A percentile compares a stretch with the other conserved stretches of the same genome.
These are phyloP conservation scores for Tautogolabrus adspersus DNA, from an alignment of 2,113 vertebrate genomes.

Conservation along the genomic window DNA sequence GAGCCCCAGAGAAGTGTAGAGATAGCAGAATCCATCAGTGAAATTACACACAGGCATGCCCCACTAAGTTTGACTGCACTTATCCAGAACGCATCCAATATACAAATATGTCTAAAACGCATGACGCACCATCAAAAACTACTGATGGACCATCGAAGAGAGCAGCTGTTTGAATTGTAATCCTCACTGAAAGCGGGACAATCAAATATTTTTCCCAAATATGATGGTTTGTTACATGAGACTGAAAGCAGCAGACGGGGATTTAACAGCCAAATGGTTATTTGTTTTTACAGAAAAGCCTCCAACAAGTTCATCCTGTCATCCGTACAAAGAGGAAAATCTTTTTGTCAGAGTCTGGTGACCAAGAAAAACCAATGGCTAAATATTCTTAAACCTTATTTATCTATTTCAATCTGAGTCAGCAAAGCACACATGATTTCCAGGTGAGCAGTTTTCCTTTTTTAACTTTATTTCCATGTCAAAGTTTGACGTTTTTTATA, in stretches of 20 bases:
- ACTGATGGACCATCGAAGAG: not conserved
- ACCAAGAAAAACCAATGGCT: too few species aligned
- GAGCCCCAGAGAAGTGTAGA: slow-evolving; percentile 42
- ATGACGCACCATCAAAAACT: not conserved
- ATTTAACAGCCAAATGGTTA: slow-evolving; percentile 43
- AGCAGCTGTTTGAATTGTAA: slow-evolving; percentile 68
- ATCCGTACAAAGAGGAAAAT: slow-evolving; percentile 1
- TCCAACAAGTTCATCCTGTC: not conserved
- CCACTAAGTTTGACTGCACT: slow-evolving; percentile 65
- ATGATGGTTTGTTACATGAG: slow-evolving; percentile 50
- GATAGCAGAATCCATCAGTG: slow-evolving; percentile 65
- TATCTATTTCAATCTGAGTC: too few species aligned
- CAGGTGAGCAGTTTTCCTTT: too few species aligned
- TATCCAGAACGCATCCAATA: slow-evolving; percentile 59
- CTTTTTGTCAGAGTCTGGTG: not conserved
- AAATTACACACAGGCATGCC: slow-evolving; percentile 60
- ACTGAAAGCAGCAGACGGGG: slow-evolving; percentile 49
- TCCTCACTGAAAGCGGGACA: slow-evolving; percentile 50
- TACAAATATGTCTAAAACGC: slow-evolving; percentile 36
- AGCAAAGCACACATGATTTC: too few species aligned
- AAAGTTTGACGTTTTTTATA: too few species aligned
- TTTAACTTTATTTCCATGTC: too few species aligned
- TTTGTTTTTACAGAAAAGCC: slow-evolving; percentile 23
- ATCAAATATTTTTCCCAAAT: slow-evolving; percentile 54
- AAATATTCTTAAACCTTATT: too few species aligned